phyloP scores from a whole-genome alignment of 2,888 invertebrate genomes.

The Cremastinae sp. region DNA sequence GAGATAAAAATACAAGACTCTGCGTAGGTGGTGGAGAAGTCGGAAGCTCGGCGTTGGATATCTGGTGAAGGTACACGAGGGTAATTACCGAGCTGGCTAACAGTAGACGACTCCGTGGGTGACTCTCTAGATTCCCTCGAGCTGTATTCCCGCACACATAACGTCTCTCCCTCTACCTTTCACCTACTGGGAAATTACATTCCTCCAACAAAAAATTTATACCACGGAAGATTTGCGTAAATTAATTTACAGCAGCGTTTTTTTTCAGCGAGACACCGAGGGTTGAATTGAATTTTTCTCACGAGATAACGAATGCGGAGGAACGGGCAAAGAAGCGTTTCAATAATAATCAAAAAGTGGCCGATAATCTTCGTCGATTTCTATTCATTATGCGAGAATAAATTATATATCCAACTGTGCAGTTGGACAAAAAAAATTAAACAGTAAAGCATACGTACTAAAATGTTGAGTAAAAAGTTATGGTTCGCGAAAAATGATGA shows the following conservation, averaged over 20 bases:
- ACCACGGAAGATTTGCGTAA: constrained; percentile 75
- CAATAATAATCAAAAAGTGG: neutral
- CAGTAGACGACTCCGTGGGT: constrained; percentile 60
- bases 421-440: neutral
- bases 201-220: constrained; percentile 71
- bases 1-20: constrained; percentile 73
- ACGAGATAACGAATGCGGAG: neutral
- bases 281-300: constrained; percentile 52
- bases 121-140: constrained; percentile 28
- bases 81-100: constrained; percentile 77
- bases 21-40: constrained; percentile 44
- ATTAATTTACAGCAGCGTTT: constrained; percentile 75
- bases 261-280: constrained; percentile 56
- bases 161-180: constrained; percentile 24
- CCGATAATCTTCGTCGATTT: neutral
- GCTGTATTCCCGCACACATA: constrained; percentile 7
- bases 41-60: constrained; percentile 7
- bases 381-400: neutral
- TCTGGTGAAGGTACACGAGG: constrained; percentile 69
- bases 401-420: neutral
- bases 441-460: neutral
- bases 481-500: constrained; percentile 4
- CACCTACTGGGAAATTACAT: constrained; percentile 73
- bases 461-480: constrained; percentile 14
- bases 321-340: neutral